Evolutionary conservation across 2,888 invertebrate genomes (phyloP).

Genomic region (Lutraria lutraria): DNA sequence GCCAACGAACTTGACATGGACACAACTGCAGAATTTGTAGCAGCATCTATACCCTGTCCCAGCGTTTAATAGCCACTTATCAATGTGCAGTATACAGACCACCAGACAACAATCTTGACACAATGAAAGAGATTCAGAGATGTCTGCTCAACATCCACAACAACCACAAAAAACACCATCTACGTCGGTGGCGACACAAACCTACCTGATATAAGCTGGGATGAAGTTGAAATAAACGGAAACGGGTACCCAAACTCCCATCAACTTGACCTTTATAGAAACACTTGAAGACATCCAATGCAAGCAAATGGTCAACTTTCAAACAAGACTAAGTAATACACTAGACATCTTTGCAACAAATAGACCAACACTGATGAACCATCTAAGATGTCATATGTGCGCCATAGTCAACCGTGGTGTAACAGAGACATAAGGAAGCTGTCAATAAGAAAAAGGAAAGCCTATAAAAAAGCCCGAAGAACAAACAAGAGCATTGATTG

Average conservation of each 20-base stretch:
- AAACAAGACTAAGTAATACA: conserved; percentile 6
- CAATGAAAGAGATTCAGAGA: neutral
- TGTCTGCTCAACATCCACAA: neutral
- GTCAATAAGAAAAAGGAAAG: conserved; percentile 28
- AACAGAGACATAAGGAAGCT: conserved; percentile 18
- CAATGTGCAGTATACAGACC: conserved; percentile 26
- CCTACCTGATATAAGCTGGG: conserved; percentile 53
- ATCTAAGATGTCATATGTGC: conserved; percentile 39
- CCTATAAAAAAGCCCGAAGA: conserved; percentile 33
- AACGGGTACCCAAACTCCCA: no score
- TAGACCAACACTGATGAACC: conserved; percentile 18
- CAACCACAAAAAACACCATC: neutral
- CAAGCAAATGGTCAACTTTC: conserved; percentile 49
- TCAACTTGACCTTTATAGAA: no score
- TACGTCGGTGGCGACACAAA: conserved; percentile 22
- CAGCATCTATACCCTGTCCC: neutral
- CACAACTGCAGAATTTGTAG: conserved; percentile 13
- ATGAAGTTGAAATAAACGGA: conserved; percentile 35
- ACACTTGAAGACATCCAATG: conserved; percentile 24
- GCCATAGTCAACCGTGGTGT: conserved; percentile 33
- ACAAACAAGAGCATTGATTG: conserved; percentile 14
- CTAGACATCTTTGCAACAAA: conserved; percentile 31
- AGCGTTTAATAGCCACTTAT: conserved; percentile 37
- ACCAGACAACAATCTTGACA: conserved; percentile 14
- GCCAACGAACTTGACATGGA: conserved; percentile 18